Evolutionary conservation across 2,113 vertebrate genomes (phyloP), one percentile per base, ranked within the genome.

Genomic region (Percina caprodes): DNA sequence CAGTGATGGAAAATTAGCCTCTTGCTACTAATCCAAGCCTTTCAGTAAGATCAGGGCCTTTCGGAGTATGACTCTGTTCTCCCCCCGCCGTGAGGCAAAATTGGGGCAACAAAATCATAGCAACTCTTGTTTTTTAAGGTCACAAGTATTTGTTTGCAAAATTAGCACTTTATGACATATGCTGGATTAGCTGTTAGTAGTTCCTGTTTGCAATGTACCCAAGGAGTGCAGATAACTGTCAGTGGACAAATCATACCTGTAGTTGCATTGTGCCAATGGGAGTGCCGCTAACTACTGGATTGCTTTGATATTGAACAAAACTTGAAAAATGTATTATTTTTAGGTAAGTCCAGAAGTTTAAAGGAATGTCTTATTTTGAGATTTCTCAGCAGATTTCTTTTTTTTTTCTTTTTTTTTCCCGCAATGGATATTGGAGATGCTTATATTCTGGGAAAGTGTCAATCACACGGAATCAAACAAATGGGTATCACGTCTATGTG

Each of bases 1-100:
- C 45, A 63, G 74, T 21, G 48, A 30, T 71, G 18, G 51, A 9
- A 62, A 55, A 74, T 76, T 33, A 39, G 72, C 72, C 13, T 59
- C 19, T 77, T 10, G 7, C 11, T 52, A 39, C 9, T 4, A 48
- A 21, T 52, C 19, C 1, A 8, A 19, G n/a, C n/a, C 2, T 58
- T 26, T 5, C 69, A 59, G 24, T 59, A 1, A 16, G 46, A 54
- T 54, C 16, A 14, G 10, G 2, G 30, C 19, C 58, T 59, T 76
- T 58, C 19, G 15, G 21, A 56, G 51, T 30, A 15, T 42, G 35
- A 55, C 35, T 45, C 3, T 21, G 30, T 61, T 30, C 2, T 12
- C 3, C 39, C 13, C n/a, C 7, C 39, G 0, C 14, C 8, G 0
- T 2, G 2, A 13, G 39, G 56, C 6, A 11, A 71, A 59, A 45